Percentiles rank a stretch among this genome's conserved stretches.
Evolutionary conservation across 2,113 vertebrate species (phyloP).

Genomic region (Heloderma charlesbogerti): DNA sequence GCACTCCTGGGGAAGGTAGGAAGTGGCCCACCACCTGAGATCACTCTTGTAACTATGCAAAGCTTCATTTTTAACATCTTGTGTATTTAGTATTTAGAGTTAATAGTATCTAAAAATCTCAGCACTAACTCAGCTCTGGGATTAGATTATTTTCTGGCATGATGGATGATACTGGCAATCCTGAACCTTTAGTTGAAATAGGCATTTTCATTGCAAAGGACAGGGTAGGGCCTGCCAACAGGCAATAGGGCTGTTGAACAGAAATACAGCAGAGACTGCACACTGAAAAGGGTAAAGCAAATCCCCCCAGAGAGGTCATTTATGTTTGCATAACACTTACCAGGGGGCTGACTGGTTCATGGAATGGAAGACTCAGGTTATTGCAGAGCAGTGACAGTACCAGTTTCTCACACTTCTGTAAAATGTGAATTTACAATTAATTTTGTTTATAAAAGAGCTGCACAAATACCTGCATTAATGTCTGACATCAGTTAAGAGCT

Average conservation of each 20-base stretch:
- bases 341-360: constrained; percentile 95
- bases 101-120: background rate
- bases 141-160: background rate
- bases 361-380: constrained; percentile 93
- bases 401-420: constrained; percentile 95
- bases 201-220: background rate
- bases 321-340: constrained; percentile 73
- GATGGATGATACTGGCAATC: background rate
- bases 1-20: background rate
- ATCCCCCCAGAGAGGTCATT: background rate
- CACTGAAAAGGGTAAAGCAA: background rate
- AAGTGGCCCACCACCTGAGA: background rate
- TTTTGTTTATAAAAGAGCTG: constrained; percentile 4
- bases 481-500: constrained; percentile 1
- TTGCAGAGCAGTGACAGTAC: constrained; percentile 91
- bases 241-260: background rate
- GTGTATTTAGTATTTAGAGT: background rate
- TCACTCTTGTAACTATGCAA: background rate
- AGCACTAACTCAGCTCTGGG: background rate
- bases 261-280: accelerated
- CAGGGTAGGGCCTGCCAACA: background rate
- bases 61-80: background rate
- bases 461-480: background rate
- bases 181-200: constrained; percentile 14
- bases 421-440: constrained; percentile 56